These are phyloP conservation scores for Botia almorhae DNA, from an alignment of 2,797 vertebrate species.

Conservation along the genomic window DNA sequence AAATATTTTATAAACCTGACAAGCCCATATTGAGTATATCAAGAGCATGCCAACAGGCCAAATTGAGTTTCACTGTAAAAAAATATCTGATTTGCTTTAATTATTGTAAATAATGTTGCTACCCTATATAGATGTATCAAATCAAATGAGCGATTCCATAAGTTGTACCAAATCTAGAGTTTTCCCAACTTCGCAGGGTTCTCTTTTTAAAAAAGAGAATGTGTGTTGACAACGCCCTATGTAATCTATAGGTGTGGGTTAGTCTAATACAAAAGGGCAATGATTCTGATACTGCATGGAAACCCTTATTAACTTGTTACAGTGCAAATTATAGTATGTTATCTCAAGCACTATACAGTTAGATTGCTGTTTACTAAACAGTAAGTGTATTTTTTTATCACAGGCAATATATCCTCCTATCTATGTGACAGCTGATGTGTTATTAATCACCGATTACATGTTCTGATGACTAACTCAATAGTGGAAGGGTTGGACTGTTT, in stretches of 20 bases:
- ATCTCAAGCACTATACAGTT: slow-evolving; percentile 24
- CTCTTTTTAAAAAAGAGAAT: not conserved
- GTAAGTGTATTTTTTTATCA: slow-evolving; percentile 3
- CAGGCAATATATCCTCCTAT: not conserved
- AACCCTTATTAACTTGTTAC: slow-evolving; percentile 4
- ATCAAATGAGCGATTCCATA: not conserved
- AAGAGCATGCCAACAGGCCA: not conserved
- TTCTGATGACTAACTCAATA: slow-evolving; percentile 12
- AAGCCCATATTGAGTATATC: not conserved
- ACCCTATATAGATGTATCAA: not conserved
- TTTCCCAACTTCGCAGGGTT: not conserved
- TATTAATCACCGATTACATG: slow-evolving; percentile 14
- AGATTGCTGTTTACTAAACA: slow-evolving; percentile 3
- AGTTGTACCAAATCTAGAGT: not conserved
- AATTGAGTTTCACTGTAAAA: not conserved
- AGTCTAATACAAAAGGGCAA: slow-evolving; percentile 15
- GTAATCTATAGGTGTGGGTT: slow-evolving; percentile 1
- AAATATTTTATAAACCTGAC: not conserved
- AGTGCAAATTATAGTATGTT: slow-evolving; percentile 11
- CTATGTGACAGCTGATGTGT: not conserved
- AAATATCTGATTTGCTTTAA: not conserved
- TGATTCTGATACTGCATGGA: not conserved
- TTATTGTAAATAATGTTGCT: not conserved
- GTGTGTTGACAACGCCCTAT: not conserved
- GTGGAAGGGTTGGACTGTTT: not conserved